Base-by-base conservation (phyloP, 2,797 vertebrate genomes). In the Danio kyathit region DNA sequence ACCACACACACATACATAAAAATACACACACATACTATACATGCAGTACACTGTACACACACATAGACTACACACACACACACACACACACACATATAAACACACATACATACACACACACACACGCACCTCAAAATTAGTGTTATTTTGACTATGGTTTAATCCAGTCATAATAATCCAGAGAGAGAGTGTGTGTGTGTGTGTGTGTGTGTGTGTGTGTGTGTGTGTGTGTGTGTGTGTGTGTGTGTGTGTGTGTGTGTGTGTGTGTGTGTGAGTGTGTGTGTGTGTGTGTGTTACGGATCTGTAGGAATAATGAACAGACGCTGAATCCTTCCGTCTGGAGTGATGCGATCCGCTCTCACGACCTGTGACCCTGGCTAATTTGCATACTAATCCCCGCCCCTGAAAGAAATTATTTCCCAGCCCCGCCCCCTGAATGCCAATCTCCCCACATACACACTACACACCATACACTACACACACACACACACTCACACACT, bases 261-360 rank as follows among this genome's bases (percentile, higher is more conserved):
- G 54, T 51, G 46, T 82, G 80, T 67, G 72, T 66, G 59, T 41
- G 29, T 48, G 74, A 72, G 54, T 73, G 70, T 41, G 67, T 87
- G 86, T 66, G 87, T 60, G 29, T 29, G 1, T 29, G 29, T 29
- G 29, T 29, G 29, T 29, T 1, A 29, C 29, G 29, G 29, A 29
- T 29, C 29, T 65, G 64, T 43, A 64, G 74, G 57, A 40, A 41
- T 51, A 54, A 10, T 7, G 5, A 17, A 74, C 60, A 40, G 73
- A 29, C 16, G 29, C 4, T 29, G 19, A 48, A 21, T 54, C 16
- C 29, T 65, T 10, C 64, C n/a, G 65, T 56, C 60, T 72, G 75
- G 51, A 69, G 61, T 67, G 48, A 48, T 64, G 9, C 21, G 46
- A 76, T 48, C 61, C 38, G 51, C 43, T 69, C 76, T 70, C 82